Percentiles rank a stretch among this genome's conserved stretches.
phyloP scores from a whole-genome alignment of 1,140 invertebrate species.

The Ceratosolen solmsi region DNA sequence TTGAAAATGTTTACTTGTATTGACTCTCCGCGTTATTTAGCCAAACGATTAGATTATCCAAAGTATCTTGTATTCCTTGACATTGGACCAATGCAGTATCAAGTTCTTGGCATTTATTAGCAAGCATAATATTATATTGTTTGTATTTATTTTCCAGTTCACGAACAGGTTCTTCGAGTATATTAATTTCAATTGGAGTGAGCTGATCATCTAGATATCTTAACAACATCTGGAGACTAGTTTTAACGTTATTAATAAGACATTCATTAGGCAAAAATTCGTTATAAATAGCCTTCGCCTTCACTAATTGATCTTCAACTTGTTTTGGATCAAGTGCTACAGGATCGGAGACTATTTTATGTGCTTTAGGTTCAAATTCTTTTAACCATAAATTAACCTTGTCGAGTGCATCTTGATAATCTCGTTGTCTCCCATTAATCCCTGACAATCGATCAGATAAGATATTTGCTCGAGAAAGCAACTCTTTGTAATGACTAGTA shows the following conservation, averaged over 20 bases:
- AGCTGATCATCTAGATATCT: constrained; percentile 86
- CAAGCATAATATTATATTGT: constrained; percentile 81
- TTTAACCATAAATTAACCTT: constrained; percentile 88
- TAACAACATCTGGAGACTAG: constrained; percentile 81
- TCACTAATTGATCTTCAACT: constrained; percentile 89
- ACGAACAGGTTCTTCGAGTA: constrained; percentile 85
- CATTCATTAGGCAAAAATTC: constrained; percentile 90
- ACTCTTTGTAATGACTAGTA: constrained; percentile 82
- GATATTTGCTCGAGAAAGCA: constrained; percentile 85
- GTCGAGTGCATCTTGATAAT: constrained; percentile 88
- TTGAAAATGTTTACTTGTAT: constrained; percentile 78
- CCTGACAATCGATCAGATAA: constrained; percentile 85
- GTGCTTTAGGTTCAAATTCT: constrained; percentile 85
- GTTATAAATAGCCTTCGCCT: constrained; percentile 88
- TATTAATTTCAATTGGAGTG: constrained; percentile 82
- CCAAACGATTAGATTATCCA: constrained; percentile 90
- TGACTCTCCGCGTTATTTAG: constrained; percentile 87
- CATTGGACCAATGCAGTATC: constrained; percentile 93
- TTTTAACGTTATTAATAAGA: constrained; percentile 86
- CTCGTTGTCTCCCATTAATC: constrained; percentile 84
- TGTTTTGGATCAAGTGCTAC: constrained; percentile 89
- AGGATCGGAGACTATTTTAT: constrained; percentile 84
- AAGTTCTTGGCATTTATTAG: constrained; percentile 86
- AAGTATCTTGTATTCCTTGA: constrained; percentile 94
- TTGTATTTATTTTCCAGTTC: constrained; percentile 86